A percentile compares a stretch with the other conserved stretches of the same genome.
These are phyloP conservation scores for Nesogale talazaci DNA, from an alignment of 2,113 vertebrate genomes.

Conservation along the genomic window DNA sequence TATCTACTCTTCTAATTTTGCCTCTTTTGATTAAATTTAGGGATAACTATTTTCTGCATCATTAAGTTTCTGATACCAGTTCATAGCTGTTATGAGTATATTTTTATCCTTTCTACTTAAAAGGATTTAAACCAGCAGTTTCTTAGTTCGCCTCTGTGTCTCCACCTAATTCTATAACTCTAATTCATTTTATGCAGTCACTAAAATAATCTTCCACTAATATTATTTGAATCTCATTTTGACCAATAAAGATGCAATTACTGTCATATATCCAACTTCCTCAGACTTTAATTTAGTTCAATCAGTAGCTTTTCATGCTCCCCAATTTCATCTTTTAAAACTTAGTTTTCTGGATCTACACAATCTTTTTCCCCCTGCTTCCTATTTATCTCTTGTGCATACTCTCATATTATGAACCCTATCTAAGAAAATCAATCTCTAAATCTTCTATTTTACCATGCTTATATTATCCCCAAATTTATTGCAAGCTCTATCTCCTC, in stretches of 20 bases:
- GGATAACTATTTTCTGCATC: not conserved
- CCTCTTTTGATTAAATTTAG: not conserved
- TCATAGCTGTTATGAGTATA: not conserved
- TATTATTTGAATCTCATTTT: not conserved
- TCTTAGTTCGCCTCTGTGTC: not conserved
- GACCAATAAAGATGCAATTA: not conserved
- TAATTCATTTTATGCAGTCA: not conserved
- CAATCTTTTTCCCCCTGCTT: not conserved
- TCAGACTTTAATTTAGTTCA: not conserved
- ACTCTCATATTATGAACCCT: not conserved
- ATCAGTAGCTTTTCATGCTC: not conserved
- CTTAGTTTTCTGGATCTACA: not conserved
- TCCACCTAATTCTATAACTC: not conserved
- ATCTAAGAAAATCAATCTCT: not conserved
- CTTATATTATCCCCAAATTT: not conserved
- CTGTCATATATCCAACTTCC: not conserved
- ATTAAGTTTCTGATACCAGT: not conserved
- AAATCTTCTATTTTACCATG: not conserved
- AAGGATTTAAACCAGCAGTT: not conserved
- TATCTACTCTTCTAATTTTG: not conserved
- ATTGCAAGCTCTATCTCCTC: not conserved
- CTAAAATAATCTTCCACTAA: not conserved
- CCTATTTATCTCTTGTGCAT: not conserved
- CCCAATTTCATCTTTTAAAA: not conserved
- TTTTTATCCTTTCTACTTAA: not conserved